These are phyloP conservation scores for Trichechus manatus DNA, from an alignment of 2,113 vertebrate genomes.

Conservation along the genomic window DNA sequence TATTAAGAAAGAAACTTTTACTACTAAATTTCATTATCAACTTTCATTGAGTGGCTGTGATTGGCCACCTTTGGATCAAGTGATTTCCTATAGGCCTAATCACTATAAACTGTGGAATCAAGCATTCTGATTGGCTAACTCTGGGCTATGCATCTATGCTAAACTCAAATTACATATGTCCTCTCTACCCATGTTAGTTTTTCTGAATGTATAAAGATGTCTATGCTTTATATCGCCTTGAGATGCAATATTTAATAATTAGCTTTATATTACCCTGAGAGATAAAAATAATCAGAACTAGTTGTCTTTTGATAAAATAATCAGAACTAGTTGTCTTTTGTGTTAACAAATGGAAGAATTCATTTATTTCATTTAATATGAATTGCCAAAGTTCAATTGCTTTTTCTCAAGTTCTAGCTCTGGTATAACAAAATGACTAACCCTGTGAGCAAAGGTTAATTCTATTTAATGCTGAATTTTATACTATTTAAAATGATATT, in stretches of 20 bases:
- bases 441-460: background rate
- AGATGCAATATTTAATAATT: background rate
- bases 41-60: background rate
- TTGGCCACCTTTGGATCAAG: background rate
- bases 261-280: background rate
- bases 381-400: conserved; percentile 21
- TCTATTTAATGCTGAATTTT: conserved; percentile 25
- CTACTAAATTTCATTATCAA: background rate
- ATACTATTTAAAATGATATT: conserved; percentile 17
- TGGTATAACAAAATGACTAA: background rate
- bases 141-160: background rate
- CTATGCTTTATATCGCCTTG: background rate
- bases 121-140: background rate
- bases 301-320: background rate
- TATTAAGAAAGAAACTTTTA: background rate
- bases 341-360: conserved; percentile 35
- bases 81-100: background rate
- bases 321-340: conserved; percentile 18
- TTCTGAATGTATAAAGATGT: background rate
- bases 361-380: conserved; percentile 42
- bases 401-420: background rate
- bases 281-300: background rate
- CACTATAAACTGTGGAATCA: background rate
- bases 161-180: background rate
- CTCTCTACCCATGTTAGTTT: background rate